phyloP scores from a whole-genome alignment of 2,888 invertebrate genomes.

The Dolichomitus sp. region DNA sequence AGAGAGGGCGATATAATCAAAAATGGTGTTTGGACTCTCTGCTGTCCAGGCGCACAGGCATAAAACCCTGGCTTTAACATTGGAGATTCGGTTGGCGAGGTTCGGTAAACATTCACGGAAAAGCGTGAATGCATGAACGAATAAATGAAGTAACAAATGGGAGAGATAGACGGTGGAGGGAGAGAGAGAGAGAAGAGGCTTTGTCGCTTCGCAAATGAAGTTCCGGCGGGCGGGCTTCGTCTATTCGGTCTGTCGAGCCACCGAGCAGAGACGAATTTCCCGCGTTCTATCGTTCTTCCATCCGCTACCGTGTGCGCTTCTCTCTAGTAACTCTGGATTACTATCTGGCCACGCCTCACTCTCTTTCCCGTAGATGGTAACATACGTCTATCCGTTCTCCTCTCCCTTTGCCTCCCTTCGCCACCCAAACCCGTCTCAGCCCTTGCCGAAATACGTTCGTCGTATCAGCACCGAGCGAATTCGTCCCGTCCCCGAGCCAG shows the following conservation, averaged over 20 bases:
- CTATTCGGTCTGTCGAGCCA: slow-evolving; percentile 60
- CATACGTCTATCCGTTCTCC: slow-evolving; percentile 41
- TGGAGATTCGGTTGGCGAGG: slow-evolving; percentile 33
- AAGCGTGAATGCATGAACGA: slow-evolving; percentile 52
- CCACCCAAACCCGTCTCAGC: not conserved
- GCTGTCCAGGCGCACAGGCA: not conserved
- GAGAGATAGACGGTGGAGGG: slow-evolving; percentile 36
- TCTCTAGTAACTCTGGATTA: slow-evolving; percentile 55
- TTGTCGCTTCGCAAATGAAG: slow-evolving; percentile 60
- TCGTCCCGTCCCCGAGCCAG: slow-evolving; percentile 49
- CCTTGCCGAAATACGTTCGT: slow-evolving; percentile 48
- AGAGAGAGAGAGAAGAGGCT: slow-evolving; percentile 7
- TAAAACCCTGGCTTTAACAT: slow-evolving; percentile 34
- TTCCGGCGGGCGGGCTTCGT: slow-evolving; percentile 62
- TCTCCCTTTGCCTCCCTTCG: not conserved
- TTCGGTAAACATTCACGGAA: slow-evolving; percentile 56
- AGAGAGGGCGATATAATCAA: slow-evolving; percentile 32
- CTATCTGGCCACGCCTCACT: slow-evolving; percentile 65
- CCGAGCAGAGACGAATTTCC: slow-evolving; percentile 65
- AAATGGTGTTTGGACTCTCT: slow-evolving; percentile 41
- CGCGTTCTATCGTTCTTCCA: slow-evolving; percentile 41
- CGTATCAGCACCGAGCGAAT: slow-evolving; percentile 50
- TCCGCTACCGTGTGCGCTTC: slow-evolving; percentile 11
- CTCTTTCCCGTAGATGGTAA: slow-evolving; percentile 50
- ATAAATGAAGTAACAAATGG: slow-evolving; percentile 62